Conservation (phyloP, 2,888 invertebrate species). For the Amaurobius ferox region DNA sequence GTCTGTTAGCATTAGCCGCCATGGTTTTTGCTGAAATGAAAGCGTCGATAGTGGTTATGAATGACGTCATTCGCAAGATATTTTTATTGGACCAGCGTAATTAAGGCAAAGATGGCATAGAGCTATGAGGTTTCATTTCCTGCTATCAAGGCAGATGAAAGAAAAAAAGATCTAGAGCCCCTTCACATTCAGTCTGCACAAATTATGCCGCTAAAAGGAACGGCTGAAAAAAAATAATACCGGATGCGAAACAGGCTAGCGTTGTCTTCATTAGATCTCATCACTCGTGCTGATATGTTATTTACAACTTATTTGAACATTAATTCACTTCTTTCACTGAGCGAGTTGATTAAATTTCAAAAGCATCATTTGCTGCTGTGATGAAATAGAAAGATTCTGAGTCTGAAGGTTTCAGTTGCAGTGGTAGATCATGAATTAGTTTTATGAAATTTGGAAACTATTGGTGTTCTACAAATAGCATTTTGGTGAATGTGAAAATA, state of each 20-base stretch:
- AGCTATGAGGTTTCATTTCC: conserved; percentile 67
- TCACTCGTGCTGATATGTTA: not conserved
- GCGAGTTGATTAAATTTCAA: not conserved
- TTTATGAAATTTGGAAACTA: too few species aligned
- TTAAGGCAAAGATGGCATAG: conserved; percentile 34
- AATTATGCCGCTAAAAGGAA: conserved; percentile 12
- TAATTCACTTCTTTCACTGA: not conserved
- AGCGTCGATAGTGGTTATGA: not conserved
- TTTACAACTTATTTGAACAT: not conserved
- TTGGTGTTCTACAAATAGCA: too few species aligned
- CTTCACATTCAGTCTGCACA: conserved; percentile 6
- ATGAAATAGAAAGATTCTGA: too few species aligned
- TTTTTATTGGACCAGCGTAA: conserved; percentile 37
- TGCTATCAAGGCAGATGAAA: conserved; percentile 19
- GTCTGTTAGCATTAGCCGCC: not conserved
- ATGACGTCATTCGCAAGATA: conserved; percentile 23
- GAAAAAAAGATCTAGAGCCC: conserved; percentile 19
- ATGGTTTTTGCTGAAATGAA: not conserved
- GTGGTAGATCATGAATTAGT: too few species aligned
- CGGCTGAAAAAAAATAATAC: conserved; percentile 7
- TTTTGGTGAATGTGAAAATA: too few species aligned
- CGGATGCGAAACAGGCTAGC: conserved; percentile 46
- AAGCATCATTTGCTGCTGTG: not conserved
- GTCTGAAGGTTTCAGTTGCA: too few species aligned
- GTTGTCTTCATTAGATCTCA: conserved; percentile 23